A percentile compares a stretch with the other conserved stretches of the same genome.
These are phyloP conservation scores for Eledona agricola DNA, from an alignment of 2,888 invertebrate species.

Conservation along the genomic window DNA sequence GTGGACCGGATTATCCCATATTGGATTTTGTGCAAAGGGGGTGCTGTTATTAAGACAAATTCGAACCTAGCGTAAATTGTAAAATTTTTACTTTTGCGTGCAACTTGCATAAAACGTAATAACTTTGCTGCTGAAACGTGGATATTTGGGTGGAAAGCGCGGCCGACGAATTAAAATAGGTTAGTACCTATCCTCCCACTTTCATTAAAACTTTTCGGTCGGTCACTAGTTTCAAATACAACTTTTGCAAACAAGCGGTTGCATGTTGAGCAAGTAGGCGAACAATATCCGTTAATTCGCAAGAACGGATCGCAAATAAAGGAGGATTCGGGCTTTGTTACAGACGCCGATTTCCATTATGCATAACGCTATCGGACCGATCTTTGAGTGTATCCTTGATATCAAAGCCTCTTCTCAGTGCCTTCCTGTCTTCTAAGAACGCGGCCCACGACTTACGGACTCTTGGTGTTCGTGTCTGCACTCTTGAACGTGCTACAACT, in stretches of 20 bases:
- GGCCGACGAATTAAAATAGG: constrained; percentile 10
- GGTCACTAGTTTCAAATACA: constrained; percentile 7
- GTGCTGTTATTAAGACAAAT: constrained; percentile 16
- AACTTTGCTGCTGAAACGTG: too few species aligned
- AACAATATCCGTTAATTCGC: constrained; percentile 12
- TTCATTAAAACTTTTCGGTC: constrained; percentile 11
- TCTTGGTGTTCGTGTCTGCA: constrained; percentile 21
- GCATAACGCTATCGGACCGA: constrained; percentile 24
- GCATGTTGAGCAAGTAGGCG: constrained; percentile 9
- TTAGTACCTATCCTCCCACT: constrained; percentile 4
- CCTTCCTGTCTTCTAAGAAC: too few species aligned
- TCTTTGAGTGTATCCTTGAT: constrained; percentile 22
- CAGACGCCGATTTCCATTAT: constrained; percentile 14
- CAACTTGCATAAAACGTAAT: too few species aligned
- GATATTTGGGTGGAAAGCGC: too few species aligned
- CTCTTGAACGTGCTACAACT: constrained; percentile 38
- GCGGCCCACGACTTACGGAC: constrained; percentile 19
- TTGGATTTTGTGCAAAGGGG: constrained; percentile 44
- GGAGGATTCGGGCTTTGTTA: neutral
- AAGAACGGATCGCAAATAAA: constrained; percentile 7
- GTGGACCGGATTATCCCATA: constrained; percentile 43
- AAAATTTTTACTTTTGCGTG: too few species aligned
- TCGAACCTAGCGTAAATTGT: neutral
- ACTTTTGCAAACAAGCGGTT: constrained; percentile 8
- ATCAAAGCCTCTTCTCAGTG: constrained; percentile 13